Evolutionary conservation across 2,797 vertebrate species (phyloP).

Genomic region (Argentina silus): DNA sequence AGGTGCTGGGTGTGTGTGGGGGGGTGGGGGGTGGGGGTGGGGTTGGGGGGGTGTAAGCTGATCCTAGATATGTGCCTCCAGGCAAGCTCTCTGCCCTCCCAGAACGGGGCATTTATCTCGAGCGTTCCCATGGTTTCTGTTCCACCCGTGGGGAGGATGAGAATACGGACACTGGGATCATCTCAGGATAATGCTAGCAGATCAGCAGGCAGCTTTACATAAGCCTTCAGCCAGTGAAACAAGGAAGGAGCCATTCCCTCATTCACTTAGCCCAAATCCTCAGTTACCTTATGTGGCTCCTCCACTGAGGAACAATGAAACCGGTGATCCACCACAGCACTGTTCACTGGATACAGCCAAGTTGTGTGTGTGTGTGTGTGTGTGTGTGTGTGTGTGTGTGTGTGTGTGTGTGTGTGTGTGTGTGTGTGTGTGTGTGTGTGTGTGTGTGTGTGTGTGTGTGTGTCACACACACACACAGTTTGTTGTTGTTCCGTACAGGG

Average conservation of each 20-base stretch:
- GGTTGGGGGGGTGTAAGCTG: too few relatives aligned
- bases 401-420: too few relatives aligned
- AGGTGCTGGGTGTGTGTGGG: background rate
- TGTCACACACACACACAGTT: too few relatives aligned
- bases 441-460: too few relatives aligned
- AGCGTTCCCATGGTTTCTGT: constrained; percentile 10
- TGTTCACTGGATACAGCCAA: background rate
- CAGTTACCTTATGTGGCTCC: background rate
- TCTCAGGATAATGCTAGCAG: background rate
- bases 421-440: too few relatives aligned
- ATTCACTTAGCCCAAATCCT: background rate
- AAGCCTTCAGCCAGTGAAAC: constrained; percentile 4
- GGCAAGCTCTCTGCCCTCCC: too few relatives aligned
- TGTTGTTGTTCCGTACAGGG: background rate
- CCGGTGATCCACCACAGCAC: background rate
- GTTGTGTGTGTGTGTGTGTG: background rate
- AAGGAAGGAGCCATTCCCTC: background rate
- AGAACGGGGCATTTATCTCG: background rate
- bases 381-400: too few relatives aligned
- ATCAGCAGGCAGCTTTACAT: constrained; percentile 1
- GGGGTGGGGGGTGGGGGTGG: too few relatives aligned
- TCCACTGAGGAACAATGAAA: too few relatives aligned
- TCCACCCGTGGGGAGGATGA: background rate
- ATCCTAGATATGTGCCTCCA: background rate
- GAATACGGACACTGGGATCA: background rate